phyloP scores from a whole-genome alignment of 1,140 invertebrate genomes.

The Zaprionus ghesquierei region DNA sequence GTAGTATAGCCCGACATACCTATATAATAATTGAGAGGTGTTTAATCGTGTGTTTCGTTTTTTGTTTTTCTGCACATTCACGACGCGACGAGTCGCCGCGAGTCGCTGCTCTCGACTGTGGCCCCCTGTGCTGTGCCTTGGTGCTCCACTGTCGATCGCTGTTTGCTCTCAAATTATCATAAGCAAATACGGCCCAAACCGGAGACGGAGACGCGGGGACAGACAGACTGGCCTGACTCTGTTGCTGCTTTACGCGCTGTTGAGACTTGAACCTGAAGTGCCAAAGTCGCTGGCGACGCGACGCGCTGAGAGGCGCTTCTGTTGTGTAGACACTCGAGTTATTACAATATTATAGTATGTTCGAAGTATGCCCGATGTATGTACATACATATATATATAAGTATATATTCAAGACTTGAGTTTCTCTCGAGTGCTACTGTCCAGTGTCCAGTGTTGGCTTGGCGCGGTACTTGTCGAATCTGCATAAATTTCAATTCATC shows the following conservation, averaged over 20 bases:
- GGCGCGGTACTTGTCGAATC: conserved; percentile 48
- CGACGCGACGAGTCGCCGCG: conserved; percentile 33
- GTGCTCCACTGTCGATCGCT: conserved; percentile 60
- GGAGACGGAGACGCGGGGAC: background rate
- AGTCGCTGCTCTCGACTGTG: background rate
- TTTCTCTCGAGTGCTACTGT: conserved; percentile 76
- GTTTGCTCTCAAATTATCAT: conserved; percentile 82
- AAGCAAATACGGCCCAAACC: conserved; percentile 69
- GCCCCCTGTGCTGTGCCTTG: conserved; percentile 46
- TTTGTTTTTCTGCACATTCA: conserved; percentile 77
- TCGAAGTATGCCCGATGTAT: too few species aligned
- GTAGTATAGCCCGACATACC: background rate
- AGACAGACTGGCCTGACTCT: conserved; percentile 16
- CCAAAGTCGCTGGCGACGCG: conserved; percentile 78
- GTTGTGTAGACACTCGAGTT: conserved; percentile 77
- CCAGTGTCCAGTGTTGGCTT: conserved; percentile 7
- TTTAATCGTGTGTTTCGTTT: conserved; percentile 80
- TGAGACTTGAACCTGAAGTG: conserved; percentile 70
- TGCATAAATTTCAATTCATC: conserved; percentile 44
- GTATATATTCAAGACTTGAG: conserved; percentile 60
- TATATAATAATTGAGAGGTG: conserved; percentile 77
- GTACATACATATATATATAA: background rate
- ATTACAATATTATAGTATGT: conserved; percentile 73
- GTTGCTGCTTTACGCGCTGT: conserved; percentile 60
- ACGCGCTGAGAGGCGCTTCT: conserved; percentile 80